phyloP scores from a whole-genome alignment of 2,888 invertebrate species.

The Agrilus biguttatus region DNA sequence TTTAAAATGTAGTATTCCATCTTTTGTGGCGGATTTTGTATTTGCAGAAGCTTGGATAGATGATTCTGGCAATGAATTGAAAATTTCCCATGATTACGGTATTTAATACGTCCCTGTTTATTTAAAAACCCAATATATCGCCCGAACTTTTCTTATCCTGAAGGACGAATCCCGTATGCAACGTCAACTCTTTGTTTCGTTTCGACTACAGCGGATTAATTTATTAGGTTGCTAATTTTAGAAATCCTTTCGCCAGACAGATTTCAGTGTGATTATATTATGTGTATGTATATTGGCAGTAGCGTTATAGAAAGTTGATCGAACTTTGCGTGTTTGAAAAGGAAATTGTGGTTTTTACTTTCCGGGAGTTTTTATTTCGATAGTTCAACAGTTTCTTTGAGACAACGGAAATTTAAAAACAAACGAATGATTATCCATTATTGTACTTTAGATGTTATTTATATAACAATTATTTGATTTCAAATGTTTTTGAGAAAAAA shows the following conservation, averaged over 20 bases:
- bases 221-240: not conserved
- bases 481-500: slow-evolving; percentile 1
- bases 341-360: too few relatives aligned
- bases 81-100: slow-evolving; percentile 38
- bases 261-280: too few relatives aligned
- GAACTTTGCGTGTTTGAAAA: too few relatives aligned
- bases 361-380: too few relatives aligned
- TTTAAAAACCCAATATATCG: not conserved
- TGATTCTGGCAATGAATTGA: slow-evolving; percentile 41
- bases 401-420: too few relatives aligned
- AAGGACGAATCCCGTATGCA: not conserved
- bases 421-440: too few relatives aligned
- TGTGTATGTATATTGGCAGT: too few relatives aligned
- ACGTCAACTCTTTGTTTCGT: too few relatives aligned
- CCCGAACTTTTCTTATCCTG: slow-evolving; percentile 6
- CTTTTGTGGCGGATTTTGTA: slow-evolving; percentile 61
- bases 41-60: slow-evolving; percentile 56
- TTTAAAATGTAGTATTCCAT: slow-evolving; percentile 59
- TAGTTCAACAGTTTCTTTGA: too few relatives aligned
- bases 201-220: too few relatives aligned
- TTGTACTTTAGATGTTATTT: not conserved
- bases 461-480: slow-evolving; percentile 12
- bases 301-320: too few relatives aligned
- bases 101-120: slow-evolving; percentile 12
- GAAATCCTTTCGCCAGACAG: too few relatives aligned